Percentiles rank a stretch among this genome's conserved stretches.
These are phyloP conservation scores for Atethmia centrago DNA, from an alignment of 2,888 invertebrate genomes.

Conservation along the genomic window DNA sequence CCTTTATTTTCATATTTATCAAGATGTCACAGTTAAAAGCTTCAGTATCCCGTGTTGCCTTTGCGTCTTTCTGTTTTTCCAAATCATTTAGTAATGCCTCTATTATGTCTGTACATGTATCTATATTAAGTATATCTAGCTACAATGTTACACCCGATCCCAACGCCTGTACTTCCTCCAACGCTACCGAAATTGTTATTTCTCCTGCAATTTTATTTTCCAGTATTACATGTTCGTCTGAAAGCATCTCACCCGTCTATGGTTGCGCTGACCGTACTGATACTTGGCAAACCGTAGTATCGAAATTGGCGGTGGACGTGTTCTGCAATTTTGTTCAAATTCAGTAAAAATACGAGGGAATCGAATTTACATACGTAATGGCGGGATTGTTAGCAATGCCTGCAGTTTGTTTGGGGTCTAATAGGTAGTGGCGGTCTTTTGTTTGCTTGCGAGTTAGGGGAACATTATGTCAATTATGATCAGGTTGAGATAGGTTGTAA, in stretches of 20 bases:
- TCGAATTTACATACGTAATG: constrained; percentile 55
- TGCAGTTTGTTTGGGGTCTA: constrained; percentile 34
- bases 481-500: constrained; percentile 17
- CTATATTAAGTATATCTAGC: too few species aligned
- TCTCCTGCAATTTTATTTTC: not conserved
- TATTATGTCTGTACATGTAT: too few species aligned
- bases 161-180: not conserved
- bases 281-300: constrained; percentile 57
- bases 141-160: not conserved
- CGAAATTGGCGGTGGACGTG: constrained; percentile 49
- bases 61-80: not conserved
- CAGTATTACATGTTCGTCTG: constrained; percentile 26
- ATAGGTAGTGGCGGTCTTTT: constrained; percentile 12
- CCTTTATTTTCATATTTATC: not conserved
- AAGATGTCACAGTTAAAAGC: not conserved
- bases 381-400: constrained; percentile 35
- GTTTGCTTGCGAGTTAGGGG: constrained; percentile 36
- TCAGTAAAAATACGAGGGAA: constrained; percentile 47
- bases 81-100: not conserved
- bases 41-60: not conserved
- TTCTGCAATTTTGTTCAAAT: constrained; percentile 46
- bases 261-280: constrained; percentile 45
- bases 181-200: constrained; percentile 2
- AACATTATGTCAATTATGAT: constrained; percentile 25
- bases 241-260: constrained; percentile 15